phyloP scores from a whole-genome alignment of 2,888 invertebrate species.

The Kuschelorhynchus macadamiae region DNA sequence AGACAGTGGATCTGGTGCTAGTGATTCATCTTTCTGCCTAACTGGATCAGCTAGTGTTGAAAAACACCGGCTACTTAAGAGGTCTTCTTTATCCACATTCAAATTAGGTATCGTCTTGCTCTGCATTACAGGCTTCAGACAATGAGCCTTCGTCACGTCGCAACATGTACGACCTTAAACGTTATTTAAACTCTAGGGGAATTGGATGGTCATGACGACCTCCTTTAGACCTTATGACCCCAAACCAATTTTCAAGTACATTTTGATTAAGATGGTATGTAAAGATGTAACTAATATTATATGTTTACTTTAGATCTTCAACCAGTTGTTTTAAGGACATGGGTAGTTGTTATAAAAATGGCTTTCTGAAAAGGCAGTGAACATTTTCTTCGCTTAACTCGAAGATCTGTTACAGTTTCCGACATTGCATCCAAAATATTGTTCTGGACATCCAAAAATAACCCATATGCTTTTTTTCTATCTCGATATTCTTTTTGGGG shows the following conservation, averaged over 20 bases:
- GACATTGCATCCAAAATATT: slow-evolving; percentile 12
- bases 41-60: not conserved
- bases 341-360: slow-evolving; percentile 15
- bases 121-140: slow-evolving; percentile 38
- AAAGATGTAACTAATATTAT: slow-evolving; percentile 48
- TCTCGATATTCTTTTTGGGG: not conserved
- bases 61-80: slow-evolving; percentile 8
- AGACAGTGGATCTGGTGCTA: slow-evolving; percentile 3
- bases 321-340: slow-evolving; percentile 8
- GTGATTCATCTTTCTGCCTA: not conserved
- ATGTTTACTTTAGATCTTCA: slow-evolving; percentile 24
- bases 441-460: slow-evolving; percentile 5
- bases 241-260: slow-evolving; percentile 54
- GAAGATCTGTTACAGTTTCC: not conserved
- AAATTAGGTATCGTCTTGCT: slow-evolving; percentile 41
- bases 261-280: slow-evolving; percentile 55
- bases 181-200: slow-evolving; percentile 53
- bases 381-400: not conserved
- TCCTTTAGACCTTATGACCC: slow-evolving; percentile 44
- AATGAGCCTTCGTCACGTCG: slow-evolving; percentile 43
- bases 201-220: slow-evolving; percentile 53
- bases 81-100: not conserved
- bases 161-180: slow-evolving; percentile 52
- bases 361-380: slow-evolving; percentile 19
- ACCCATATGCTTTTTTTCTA: not conserved